Conservation (phyloP, 2,888 invertebrate species). For the Cerceris ruficornis region DNA sequence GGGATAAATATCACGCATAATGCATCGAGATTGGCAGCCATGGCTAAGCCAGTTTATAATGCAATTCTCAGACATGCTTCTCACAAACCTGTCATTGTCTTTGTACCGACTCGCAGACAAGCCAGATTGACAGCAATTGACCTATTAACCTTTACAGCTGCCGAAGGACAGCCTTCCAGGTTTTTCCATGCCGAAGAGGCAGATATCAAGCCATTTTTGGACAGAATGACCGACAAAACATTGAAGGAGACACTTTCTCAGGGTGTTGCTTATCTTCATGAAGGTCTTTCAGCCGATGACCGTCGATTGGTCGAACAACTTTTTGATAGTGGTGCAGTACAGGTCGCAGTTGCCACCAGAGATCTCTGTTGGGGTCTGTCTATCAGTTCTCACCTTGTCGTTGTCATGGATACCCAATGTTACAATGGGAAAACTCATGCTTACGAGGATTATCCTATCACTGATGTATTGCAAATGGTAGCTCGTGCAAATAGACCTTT, state of each 20-base stretch:
- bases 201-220: slow-evolving; percentile 94
- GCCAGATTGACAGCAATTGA: slow-evolving; percentile 98
- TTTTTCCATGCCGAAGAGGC: slow-evolving; percentile 95
- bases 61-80: slow-evolving; percentile 93
- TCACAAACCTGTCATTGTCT: slow-evolving; percentile 92
- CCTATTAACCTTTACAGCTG: slow-evolving; percentile 95
- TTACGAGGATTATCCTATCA: slow-evolving; percentile 99
- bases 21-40: slow-evolving; percentile 96
- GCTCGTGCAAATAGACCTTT: slow-evolving; percentile 97
- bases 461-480: slow-evolving; percentile 98
- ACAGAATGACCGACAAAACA: slow-evolving; percentile 94
- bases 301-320: slow-evolving; percentile 95
- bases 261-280: slow-evolving; percentile 98
- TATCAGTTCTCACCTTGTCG: slow-evolving; percentile 95
- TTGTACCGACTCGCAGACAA: slow-evolving; percentile 95
- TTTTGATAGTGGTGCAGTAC: slow-evolving; percentile 95
- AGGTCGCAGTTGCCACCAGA: slow-evolving; percentile 95
- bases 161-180: slow-evolving; percentile 92
- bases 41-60: slow-evolving; percentile 99
- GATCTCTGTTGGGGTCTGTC: slow-evolving; percentile 96
- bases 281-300: slow-evolving; percentile 93
- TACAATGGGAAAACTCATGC: slow-evolving; percentile 87
- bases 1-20: slow-evolving; percentile 99
- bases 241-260: slow-evolving; percentile 95
- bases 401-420: slow-evolving; percentile 97